Evolutionary conservation across 2,797 vertebrate species (phyloP), one percentile per base, ranked within the genome.

Genomic region (Coregonus suidteri): DNA sequence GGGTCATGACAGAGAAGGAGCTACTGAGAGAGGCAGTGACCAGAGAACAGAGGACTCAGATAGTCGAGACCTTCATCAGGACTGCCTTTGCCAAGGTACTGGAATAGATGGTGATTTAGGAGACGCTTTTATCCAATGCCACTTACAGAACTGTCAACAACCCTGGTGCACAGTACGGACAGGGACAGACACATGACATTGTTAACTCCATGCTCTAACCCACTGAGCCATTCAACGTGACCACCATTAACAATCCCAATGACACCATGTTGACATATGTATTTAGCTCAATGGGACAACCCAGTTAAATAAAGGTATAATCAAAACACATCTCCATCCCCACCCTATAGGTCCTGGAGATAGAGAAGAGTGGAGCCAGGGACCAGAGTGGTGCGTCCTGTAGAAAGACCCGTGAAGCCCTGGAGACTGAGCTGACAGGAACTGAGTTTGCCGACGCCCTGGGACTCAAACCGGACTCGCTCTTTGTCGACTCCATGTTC

Each of bases 401-500:
- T 6, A 92, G 93, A 79, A 95, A 92, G 81, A 94, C 95, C 67
- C 93, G 84, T 82, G 96, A 97, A 82, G 96, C 95, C 9, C 95
- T 99, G 11, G 93, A 90, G 0, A 99, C 96, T 34, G 98, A 99
- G 86, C 95, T 99, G 84, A 95, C 96, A 2, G 94, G 95, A 5
- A 83, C 91, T 0, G 98, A 99, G 89, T 97, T 99, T 85, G 97
- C 98, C 0, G 93, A 96, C 14, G 96, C 95, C 0, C 88, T 99
- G 47, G 96, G 97, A 9, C 95, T 99, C 76, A 97, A 97, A 76
- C 89, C 94, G 0, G 92, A 96, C 79, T 97, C 97, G 16, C 91
- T 95, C 69, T 99, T 99, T 76, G 95, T 99, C 84, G 95, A 99
- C 52, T 96, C 96, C 86, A 99, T 99, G 97, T 99, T 99, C 90